A percentile compares a stretch with the other conserved stretches of the same genome.
phyloP scores from a whole-genome alignment of 1,140 invertebrate species.

The Periplaneta americana region DNA sequence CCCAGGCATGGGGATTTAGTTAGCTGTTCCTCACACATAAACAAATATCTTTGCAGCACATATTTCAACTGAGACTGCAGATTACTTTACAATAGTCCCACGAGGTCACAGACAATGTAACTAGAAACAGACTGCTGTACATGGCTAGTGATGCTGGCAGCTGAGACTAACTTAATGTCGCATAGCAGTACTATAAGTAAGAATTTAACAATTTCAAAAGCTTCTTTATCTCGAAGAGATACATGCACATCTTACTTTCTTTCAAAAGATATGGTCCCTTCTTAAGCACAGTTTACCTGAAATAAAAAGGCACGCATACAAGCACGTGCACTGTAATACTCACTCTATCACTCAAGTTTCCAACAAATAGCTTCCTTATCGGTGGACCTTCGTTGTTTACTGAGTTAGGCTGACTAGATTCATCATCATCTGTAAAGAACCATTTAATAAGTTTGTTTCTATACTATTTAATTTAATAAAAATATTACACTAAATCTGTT shows the following conservation, averaged over 20 bases:
- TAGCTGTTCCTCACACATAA: too few relatives aligned
- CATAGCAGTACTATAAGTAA: neutral
- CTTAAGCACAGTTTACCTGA: neutral
- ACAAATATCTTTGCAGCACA: too few relatives aligned
- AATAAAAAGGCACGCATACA: neutral
- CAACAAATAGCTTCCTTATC: constrained; percentile 13
- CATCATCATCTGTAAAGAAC: neutral
- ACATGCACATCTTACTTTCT: neutral
- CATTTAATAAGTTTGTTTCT: too few relatives aligned
- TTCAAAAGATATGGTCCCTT: neutral
- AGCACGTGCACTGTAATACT: neutral
- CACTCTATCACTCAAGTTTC: constrained; percentile 10
- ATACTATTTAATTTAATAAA: neutral
- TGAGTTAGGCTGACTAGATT: neutral
- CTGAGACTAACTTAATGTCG: too few relatives aligned
- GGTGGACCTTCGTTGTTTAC: neutral
- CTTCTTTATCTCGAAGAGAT: neutral
- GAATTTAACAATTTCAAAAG: neutral
- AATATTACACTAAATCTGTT: neutral
- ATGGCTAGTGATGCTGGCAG: too few relatives aligned
- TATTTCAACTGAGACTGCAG: too few relatives aligned
- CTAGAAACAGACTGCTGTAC: too few relatives aligned
- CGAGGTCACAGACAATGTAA: too few relatives aligned
- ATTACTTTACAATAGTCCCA: too few relatives aligned
- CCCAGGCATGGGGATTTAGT: too few relatives aligned